Evolutionary conservation across 2,797 vertebrate species (phyloP), one percentile per base, ranked within the genome.

Genomic region (Poeciliopsis paucimaculata): DNA sequence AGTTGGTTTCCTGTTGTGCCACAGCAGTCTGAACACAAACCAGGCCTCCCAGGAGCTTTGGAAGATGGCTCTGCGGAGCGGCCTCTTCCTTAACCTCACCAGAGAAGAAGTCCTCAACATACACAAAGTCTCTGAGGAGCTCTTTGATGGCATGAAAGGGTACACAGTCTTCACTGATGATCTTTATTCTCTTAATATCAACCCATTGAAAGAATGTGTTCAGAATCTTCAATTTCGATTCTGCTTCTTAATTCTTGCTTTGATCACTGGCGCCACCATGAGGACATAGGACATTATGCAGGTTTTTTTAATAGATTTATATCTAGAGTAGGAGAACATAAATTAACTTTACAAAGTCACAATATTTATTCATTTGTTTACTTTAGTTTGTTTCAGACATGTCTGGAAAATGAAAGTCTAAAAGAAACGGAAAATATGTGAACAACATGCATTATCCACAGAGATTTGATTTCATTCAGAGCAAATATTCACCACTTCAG

Each of bases 1-100:
- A 99, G 98, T 98, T 45, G 97, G 98, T 16, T 98, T 98, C 95
- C 93, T 99, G 91, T 91, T 98, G 93, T 99, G 97, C 84, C 97
- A 97, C 53, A 95, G 88, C 81, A 97, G 96, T 34, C 94, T 99
- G 84, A 95, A 95, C 73, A 72, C 90, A 0, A 95, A 96, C 68
- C 90, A 89, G 46, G 88, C 91, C 7, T 97, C 97, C 68, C 96
- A 94, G 93, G 96, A 96, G 41, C 93, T 99, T 87, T 99, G 98
- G 98, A 97, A 97, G 87, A 91, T 94, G 93, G 97, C 95, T 16
- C 95, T 99, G 75, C 96, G 96, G 77, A 96, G 97, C 0, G 95
- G 97, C 20, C 87, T 98, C 66, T 96, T 94, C 83, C 47, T 99
- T 89, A 95, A 93, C 41, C 95, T 99, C 31, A 93, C 96, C 86